Evolutionary conservation across 1,140 invertebrate genomes (phyloP).

Genomic region (Rhopalosiphum maidis): DNA sequence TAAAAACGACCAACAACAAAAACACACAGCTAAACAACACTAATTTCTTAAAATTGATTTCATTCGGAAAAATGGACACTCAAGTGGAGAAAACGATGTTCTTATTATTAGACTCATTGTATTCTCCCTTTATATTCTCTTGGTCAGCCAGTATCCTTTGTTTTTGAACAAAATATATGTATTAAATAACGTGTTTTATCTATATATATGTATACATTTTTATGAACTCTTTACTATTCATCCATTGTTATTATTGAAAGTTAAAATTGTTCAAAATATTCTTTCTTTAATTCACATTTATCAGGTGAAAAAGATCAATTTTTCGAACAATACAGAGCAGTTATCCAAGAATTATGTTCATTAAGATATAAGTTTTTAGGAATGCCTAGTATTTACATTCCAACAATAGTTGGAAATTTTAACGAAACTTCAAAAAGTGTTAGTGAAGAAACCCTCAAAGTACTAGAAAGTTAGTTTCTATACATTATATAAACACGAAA

Average conservation of each 20-base stretch:
- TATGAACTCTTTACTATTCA: neutral
- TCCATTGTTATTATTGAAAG: neutral
- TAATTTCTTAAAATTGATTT: neutral
- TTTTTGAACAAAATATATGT: neutral
- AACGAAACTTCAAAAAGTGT: neutral
- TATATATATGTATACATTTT: neutral
- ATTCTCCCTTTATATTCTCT: slow-evolving; percentile 43
- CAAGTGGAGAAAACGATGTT: slow-evolving; percentile 52
- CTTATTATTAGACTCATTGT: slow-evolving; percentile 7
- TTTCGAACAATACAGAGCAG: slow-evolving; percentile 36
- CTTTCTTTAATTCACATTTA: neutral
- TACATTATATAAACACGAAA: neutral
- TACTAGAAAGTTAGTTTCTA: slow-evolving; percentile 39
- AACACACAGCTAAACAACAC: neutral
- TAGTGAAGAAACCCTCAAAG: slow-evolving; percentile 48
- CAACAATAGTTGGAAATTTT: neutral
- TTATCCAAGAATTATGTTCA: slow-evolving; percentile 49
- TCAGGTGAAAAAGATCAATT: slow-evolving; percentile 36
- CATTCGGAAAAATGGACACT: slow-evolving; percentile 22
- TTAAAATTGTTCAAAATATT: neutral
- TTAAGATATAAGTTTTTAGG: slow-evolving; percentile 42
- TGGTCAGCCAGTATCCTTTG: slow-evolving; percentile 51
- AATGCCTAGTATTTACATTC: slow-evolving; percentile 46
- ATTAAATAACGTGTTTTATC: neutral
- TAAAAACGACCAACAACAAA: neutral